These are phyloP conservation scores for Aurelia coerulea DNA, from an alignment of 30 jellyfish, hydroid and myxozoan species.

Conservation along the genomic window DNA sequence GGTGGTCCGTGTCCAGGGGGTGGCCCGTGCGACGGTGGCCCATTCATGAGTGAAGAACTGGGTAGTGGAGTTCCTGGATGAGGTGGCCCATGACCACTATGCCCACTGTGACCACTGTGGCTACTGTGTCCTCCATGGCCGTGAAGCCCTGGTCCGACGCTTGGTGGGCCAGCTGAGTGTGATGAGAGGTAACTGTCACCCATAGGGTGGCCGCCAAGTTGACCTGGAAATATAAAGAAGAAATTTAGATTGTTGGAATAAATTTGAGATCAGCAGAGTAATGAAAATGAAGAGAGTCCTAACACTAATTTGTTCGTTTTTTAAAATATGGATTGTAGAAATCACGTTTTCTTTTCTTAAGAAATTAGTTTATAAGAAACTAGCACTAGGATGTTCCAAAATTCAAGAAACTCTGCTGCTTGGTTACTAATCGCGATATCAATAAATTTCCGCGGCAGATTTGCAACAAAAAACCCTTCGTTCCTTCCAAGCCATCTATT, in stretches of 20 bases:
- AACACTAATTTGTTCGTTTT: too few relatives aligned
- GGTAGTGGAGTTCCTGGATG: slow-evolving; percentile 51
- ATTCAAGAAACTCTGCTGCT: too few relatives aligned
- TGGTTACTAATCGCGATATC: too few relatives aligned
- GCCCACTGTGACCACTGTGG: slow-evolving; percentile 57
- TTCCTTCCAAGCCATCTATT: too few relatives aligned
- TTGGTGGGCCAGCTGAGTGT: slow-evolving; percentile 57
- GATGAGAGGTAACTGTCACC: slow-evolving; percentile 41
- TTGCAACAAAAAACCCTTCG: too few relatives aligned
- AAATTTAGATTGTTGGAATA: not conserved
- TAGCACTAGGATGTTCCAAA: too few relatives aligned
- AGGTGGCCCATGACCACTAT: slow-evolving; percentile 32
- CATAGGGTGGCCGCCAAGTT: slow-evolving; percentile 40
- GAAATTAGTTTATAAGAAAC: too few relatives aligned
- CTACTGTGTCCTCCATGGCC: slow-evolving; percentile 50
- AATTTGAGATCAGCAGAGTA: too few relatives aligned
- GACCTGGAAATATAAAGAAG: slow-evolving; percentile 18
- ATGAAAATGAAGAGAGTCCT: too few relatives aligned
- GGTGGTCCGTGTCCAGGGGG: slow-evolving; percentile 26
- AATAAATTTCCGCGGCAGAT: too few relatives aligned
- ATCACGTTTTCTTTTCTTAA: too few relatives aligned
- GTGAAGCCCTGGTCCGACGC: slow-evolving; percentile 29
- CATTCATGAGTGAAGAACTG: slow-evolving; percentile 12
- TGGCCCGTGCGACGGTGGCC: slow-evolving; percentile 43
- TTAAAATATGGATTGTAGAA: too few relatives aligned